Conservation (phyloP, 2,113 vertebrate genomes). For the Gadus chalcogrammus region DNA sequence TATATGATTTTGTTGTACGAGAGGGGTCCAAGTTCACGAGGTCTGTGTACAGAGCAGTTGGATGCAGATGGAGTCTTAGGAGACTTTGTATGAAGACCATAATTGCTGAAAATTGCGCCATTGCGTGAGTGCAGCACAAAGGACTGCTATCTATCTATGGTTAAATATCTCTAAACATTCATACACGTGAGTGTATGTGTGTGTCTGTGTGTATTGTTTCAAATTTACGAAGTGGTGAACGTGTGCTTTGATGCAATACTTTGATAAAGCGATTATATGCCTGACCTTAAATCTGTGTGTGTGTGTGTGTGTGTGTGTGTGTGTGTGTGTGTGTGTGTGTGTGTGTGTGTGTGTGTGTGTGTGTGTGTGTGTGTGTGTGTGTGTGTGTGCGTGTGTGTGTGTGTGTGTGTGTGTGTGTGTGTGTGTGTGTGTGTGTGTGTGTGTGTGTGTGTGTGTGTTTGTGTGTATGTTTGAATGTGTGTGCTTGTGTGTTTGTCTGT, state of each 20-base stretch:
- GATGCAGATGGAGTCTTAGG: conserved; percentile 47
- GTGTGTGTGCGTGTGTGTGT: conserved; percentile 8
- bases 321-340: conserved; percentile 20
- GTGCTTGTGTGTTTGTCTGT: background rate
- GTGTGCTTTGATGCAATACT: conserved; percentile 10
- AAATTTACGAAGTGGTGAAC: conserved; percentile 3
- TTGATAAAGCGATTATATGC: background rate
- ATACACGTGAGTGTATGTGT: conserved; percentile 5
- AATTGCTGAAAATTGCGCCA: conserved; percentile 64
- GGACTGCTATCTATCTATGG: conserved; percentile 34
- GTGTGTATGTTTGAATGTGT: background rate
- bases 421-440: conserved; percentile 11
- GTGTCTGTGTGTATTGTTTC: conserved; percentile 7
- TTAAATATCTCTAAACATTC: background rate
- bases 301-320: background rate
- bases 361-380: background rate
- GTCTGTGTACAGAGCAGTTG: conserved; percentile 53
- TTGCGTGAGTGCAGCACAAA: conserved; percentile 58
- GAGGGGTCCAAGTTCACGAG: conserved; percentile 39
- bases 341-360: conserved; percentile 8
- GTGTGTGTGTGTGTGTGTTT: conserved; percentile 23
- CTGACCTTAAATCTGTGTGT: conserved; percentile 5
- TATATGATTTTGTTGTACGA: conserved; percentile 48
- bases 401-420: conserved; percentile 7
- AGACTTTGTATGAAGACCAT: conserved; percentile 68